These are phyloP conservation scores for Peribatodes rhomboidaria DNA, from an alignment of 2,888 invertebrate species.

Conservation along the genomic window DNA sequence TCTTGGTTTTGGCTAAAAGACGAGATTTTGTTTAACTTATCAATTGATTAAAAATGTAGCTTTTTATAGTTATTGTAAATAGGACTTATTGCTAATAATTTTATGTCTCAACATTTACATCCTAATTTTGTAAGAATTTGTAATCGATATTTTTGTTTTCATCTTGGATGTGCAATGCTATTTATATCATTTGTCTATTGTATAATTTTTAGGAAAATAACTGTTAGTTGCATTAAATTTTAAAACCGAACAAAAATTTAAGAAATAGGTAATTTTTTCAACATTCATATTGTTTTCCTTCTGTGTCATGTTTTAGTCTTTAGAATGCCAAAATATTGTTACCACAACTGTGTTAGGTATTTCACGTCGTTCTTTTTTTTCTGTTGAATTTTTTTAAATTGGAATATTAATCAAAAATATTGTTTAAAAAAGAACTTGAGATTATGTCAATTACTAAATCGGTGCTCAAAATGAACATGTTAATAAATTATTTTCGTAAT, in stretches of 20 bases:
- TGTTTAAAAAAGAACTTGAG: neutral
- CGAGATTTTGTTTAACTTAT: conserved; percentile 30
- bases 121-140: conserved; percentile 10
- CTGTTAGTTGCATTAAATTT: neutral
- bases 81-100: conserved; percentile 33
- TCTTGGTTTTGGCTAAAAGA: conserved; percentile 22
- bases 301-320: conserved; percentile 36
- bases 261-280: conserved; percentile 1
- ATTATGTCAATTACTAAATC: neutral
- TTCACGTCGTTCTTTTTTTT: neutral
- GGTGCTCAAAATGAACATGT: conserved; percentile 11
- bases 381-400: neutral
- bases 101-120: conserved; percentile 32
- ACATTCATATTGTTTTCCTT: conserved; percentile 17
- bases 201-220: conserved; percentile 1
- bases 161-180: conserved; percentile 38
- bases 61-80: conserved; percentile 34
- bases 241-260: neutral
- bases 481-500: neutral
- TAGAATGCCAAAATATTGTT: conserved; percentile 48
- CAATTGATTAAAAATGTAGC: conserved; percentile 28
- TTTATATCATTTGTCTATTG: conserved; percentile 26
- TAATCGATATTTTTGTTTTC: conserved; percentile 16
- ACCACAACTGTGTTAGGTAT: conserved; percentile 47
- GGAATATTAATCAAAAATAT: neutral